Evolutionary conservation across 2,888 invertebrate genomes (phyloP).

Genomic region (Lampropteryx suffumata): DNA sequence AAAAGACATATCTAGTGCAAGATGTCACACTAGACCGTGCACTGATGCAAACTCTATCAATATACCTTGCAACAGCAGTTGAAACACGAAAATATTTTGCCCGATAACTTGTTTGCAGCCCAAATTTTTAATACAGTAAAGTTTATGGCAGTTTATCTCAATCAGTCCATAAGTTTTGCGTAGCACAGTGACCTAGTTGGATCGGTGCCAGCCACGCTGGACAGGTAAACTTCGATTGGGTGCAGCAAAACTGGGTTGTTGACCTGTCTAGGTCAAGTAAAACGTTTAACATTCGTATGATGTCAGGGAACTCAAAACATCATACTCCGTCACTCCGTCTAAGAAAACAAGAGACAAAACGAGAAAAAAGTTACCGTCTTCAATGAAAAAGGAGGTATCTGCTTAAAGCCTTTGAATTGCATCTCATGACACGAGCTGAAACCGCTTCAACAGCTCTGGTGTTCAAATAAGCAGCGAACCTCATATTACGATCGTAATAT

Average conservation of each 20-base stretch:
- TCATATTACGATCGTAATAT: not conserved
- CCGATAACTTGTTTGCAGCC: no score
- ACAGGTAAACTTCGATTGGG: constrained; percentile 16
- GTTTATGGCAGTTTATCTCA: not conserved
- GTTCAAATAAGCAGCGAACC: not conserved
- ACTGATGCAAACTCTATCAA: no score
- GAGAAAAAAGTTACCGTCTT: not conserved
- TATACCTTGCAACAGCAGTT: no score
- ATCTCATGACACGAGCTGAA: constrained; percentile 14
- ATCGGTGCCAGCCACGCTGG: constrained; percentile 36
- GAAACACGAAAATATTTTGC: no score
- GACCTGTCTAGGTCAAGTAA: not conserved
- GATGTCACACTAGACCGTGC: no score
- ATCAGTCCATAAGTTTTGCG: constrained; percentile 6
- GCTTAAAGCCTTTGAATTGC: constrained; percentile 8
- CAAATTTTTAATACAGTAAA: not conserved
- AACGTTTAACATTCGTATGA: no score
- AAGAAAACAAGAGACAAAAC: not conserved
- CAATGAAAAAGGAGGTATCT: constrained; percentile 3
- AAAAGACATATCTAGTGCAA: no score
- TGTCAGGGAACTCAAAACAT: no score
- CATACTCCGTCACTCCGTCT: no score
- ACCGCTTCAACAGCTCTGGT: not conserved
- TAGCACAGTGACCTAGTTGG: constrained; percentile 38
- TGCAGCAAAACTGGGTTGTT: constrained; percentile 5